Evolutionary conservation across 2,113 vertebrate species (phyloP).

Genomic region (Cisticola juncidis): DNA sequence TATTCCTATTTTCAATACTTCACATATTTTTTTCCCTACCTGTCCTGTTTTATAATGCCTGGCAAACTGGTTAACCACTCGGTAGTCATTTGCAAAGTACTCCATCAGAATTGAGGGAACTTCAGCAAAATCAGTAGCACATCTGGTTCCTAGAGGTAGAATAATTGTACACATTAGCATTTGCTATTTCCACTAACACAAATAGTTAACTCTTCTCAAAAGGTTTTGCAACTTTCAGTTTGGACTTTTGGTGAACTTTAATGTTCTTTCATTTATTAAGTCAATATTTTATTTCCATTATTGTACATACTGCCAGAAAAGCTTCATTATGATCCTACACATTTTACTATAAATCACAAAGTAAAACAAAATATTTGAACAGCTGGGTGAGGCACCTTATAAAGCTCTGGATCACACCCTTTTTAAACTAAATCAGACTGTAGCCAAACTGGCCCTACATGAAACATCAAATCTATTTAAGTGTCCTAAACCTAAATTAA

Average conservation of each 20-base stretch:
- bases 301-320: slow-evolving; percentile 68
- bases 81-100: slow-evolving; percentile 94
- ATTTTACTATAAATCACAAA: slow-evolving; percentile 74
- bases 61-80: slow-evolving; percentile 94
- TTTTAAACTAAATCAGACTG: slow-evolving; percentile 64
- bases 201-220: slow-evolving; percentile 32
- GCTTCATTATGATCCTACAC: slow-evolving; percentile 68
- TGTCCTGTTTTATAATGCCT: slow-evolving; percentile 94
- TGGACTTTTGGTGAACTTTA: slow-evolving; percentile 68
- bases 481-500: slow-evolving; percentile 50
- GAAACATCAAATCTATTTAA: slow-evolving; percentile 56
- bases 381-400: slow-evolving; percentile 72
- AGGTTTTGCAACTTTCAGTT: slow-evolving; percentile 25
- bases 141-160: slow-evolving; percentile 86
- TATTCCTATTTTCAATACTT: neutral
- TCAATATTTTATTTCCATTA: slow-evolving; percentile 74
- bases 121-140: slow-evolving; percentile 96
- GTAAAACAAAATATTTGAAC: slow-evolving; percentile 79
- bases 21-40: slow-evolving; percentile 71
- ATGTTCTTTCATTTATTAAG: slow-evolving; percentile 64
- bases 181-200: slow-evolving; percentile 28
- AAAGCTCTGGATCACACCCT: slow-evolving; percentile 69
- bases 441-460: slow-evolving; percentile 31
- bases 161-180: neutral
- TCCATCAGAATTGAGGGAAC: slow-evolving; percentile 98